phyloP scores from a whole-genome alignment of 2,113 vertebrate species.

The Nerophis lumbriciformis region DNA sequence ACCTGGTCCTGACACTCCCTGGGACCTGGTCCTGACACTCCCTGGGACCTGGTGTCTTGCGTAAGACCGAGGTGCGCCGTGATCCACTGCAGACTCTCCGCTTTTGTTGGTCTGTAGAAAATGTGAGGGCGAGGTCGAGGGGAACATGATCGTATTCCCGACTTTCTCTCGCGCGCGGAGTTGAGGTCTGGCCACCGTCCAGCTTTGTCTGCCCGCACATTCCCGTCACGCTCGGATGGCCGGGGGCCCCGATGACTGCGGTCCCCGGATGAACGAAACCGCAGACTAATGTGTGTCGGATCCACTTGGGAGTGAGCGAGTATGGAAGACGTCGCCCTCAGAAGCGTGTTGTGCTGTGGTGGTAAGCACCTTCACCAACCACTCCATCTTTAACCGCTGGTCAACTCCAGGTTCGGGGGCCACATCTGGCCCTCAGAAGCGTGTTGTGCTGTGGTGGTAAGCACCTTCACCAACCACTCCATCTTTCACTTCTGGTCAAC shows the following conservation, averaged over 20 bases:
- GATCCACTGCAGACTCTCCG: slow-evolving; percentile 56
- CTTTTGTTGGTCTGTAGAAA: slow-evolving; percentile 44
- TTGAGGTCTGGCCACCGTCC: slow-evolving; percentile 64
- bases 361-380: no score
- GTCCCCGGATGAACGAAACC: slow-evolving; percentile 55
- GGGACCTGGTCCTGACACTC: slow-evolving; percentile 1
- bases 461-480: no score
- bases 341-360: no score
- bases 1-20: not conserved
- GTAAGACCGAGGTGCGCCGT: slow-evolving; percentile 49
- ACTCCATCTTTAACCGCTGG: no score
- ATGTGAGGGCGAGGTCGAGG: slow-evolving; percentile 15
- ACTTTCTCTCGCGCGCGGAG: slow-evolving; percentile 36
- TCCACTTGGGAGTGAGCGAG: slow-evolving; percentile 40
- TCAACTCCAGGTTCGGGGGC: no score
- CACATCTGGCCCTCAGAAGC: no score
- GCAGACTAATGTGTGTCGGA: slow-evolving; percentile 67
- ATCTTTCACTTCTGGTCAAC: no score
- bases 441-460: no score
- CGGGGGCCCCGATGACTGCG: slow-evolving; percentile 46
- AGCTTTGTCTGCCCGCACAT: slow-evolving; percentile 61
- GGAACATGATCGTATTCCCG: slow-evolving; percentile 46
- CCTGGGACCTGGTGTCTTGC: slow-evolving; percentile 29
- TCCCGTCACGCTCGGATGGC: slow-evolving; percentile 51
- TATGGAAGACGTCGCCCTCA: slow-evolving; percentile 12